phyloP scores from a whole-genome alignment of 2,113 vertebrate genomes.

The Crotalus viridis region DNA sequence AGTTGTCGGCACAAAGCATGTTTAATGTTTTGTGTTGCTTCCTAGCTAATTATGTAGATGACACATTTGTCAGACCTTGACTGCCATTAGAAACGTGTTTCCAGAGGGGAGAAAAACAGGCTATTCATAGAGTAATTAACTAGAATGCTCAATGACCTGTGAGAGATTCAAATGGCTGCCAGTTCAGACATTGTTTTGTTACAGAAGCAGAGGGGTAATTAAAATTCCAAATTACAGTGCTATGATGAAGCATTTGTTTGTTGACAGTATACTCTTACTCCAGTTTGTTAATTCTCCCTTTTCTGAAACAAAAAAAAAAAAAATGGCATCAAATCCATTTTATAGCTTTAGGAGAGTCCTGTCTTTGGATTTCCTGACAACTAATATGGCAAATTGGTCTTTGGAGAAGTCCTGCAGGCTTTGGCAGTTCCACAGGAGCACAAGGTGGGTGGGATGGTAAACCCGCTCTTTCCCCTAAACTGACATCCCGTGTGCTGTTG shows the following conservation, averaged over 20 bases:
- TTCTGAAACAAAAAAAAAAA: neutral
- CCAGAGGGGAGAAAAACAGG: conserved; percentile 88
- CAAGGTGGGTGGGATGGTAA: conserved; percentile 73
- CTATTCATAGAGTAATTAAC: conserved; percentile 92
- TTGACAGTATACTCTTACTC: conserved; percentile 87
- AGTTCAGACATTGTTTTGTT: conserved; percentile 88
- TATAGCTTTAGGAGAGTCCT: conserved; percentile 81
- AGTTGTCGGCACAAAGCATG: conserved; percentile 89
- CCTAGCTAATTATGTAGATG: conserved; percentile 95
- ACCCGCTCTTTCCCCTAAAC: conserved; percentile 48
- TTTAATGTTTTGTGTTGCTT: conserved; percentile 98
- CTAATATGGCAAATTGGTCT: conserved; percentile 78
- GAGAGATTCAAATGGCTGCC: conserved; percentile 88
- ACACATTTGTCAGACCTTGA: conserved; percentile 91
- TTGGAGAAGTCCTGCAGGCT: conserved; percentile 52
- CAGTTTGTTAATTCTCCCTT: conserved; percentile 87
- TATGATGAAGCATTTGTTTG: conserved; percentile 88
- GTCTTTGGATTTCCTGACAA: conserved; percentile 81
- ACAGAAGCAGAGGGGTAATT: conserved; percentile 87
- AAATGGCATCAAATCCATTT: conserved; percentile 86
- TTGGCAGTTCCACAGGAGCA: conserved; percentile 65
- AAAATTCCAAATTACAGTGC: conserved; percentile 86
- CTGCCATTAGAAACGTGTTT: conserved; percentile 88
- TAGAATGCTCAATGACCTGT: conserved; percentile 90
- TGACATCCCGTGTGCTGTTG: conserved; percentile 61